Base-by-base conservation (phyloP, 2,797 vertebrate species). In the Argyrosomus regius region DNA sequence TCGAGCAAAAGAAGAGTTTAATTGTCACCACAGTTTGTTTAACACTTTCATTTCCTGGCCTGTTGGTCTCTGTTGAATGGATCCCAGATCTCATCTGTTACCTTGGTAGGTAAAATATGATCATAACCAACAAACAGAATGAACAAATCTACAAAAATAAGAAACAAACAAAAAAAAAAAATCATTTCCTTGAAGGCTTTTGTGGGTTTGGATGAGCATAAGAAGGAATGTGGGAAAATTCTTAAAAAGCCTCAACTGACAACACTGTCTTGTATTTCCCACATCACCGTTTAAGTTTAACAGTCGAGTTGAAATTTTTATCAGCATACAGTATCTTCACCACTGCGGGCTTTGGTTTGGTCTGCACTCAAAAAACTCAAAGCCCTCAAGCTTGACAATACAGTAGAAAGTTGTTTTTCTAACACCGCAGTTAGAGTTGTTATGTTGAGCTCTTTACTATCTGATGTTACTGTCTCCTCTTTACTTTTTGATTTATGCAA, bases 181-280 rank as follows among this genome's bases (percentile, higher is more conserved):
- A 35, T n/a, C 35, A 35, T 35, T 49, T n/a, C 8, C 45, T 57
- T 50, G 5, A 17, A 70, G n/a, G 45, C 49, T 53, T 80, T 65
- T 22, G 16, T 53, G 50, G 45, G 13, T 74, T 60, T 75, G 22
- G 46, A 31, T 48, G 18, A 60, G 49, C 8, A 65, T 1, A 39
- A 17, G 35, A 56, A 13, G 7, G 20, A 12, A 53, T 0, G 35
- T 67, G 20, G 16, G 12, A 28, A 22, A 43, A 35, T 52, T 64
- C 4, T 41, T 57, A 18, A 26, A 60, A 57, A 49, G 56, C 7
- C n/a, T 54, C 49, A 35, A 22, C 41, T 46, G 50, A 73, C 58
- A 43, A n/a, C 17, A 14, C 28, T 61, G 22, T 54, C 39, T n/a
- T 70, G 46, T 43, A 60, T 78, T 64, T 78, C 68, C 69, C 69